Evolutionary conservation across 1,140 invertebrate genomes (phyloP), one percentile per base, ranked within the genome.

Genomic region (Rhagoletis pomonella): DNA sequence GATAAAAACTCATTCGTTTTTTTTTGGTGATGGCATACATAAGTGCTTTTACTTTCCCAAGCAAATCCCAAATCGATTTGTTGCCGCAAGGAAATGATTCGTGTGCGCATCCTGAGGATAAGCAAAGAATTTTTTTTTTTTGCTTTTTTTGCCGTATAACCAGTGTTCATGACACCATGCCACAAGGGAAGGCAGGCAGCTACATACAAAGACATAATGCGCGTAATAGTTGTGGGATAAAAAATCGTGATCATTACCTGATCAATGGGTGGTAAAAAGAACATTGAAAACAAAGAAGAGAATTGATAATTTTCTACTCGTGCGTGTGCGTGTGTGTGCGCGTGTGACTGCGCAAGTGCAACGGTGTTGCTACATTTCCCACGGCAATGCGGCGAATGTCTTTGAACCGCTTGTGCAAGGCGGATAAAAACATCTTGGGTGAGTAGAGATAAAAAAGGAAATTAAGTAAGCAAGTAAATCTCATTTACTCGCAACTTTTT

Each of bases 41-140:
- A 73, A 73, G 14, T 44, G 67, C 4, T 47, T 73, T 73, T 73
- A 73, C 42, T 73, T 73, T 73, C 67, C 67, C 42, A 73, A 73
- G 42, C 42, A 39, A 42, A 44, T 44, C 67, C 39, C 10, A 55
- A 81, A 81, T 58, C 47, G 73, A 29, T 81, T 81, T 81, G 47
- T 81, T 58, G 73, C 73, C 73, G 50, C 47, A 55, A 81, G 73
- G 73, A 81, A 81, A 55, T 81, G n/a, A 19, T 81, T 42, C n/a
- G 73, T 81, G 47, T 10, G n/a, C 73, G 47, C 47, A 29, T 81
- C 73, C 44, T 81, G 47, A 81, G 73, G n/a, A 50, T 50, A 0
- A 81, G 47, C 44, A 14, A 81, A 81, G 55, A 55, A 81, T 81
- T 50, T 55, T 81, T 81, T 14, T 81, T 29, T 73, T 14, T 5